Evolutionary conservation across 1,140 invertebrate genomes (phyloP), one percentile per base, ranked within the genome.

Genomic region (Meloidogyne hapla): DNA sequence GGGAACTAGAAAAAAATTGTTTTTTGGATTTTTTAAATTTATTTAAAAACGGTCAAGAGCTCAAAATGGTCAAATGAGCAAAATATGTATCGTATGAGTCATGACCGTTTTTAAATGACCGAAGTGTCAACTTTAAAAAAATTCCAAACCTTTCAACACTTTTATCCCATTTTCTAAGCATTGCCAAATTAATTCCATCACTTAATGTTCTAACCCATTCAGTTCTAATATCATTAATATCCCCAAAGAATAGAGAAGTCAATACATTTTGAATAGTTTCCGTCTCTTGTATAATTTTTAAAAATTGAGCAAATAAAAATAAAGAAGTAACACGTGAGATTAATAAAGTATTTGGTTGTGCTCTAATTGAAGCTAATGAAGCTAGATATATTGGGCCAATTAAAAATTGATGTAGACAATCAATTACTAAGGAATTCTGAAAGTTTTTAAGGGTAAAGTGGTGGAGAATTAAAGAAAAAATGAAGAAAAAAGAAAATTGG

Each of bases 361-460:
- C 70, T 62, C 77, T 45, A 15, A 80, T 23, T 42, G 40, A 26
- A 25, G 78, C 33, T n/a, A 80, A 42, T 12, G 78, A 67, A 38
- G 76, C 94, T 75, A 98, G 93, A 85, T 97, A 96, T 42, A 99
- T 89, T 13, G 96, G 96, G 77, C 97, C 92, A 38, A 98, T 90
- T 1, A 99, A 89, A 87, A 95, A 93, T 86, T 97, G 93, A 28
- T 98, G 89, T 28, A 99, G 89, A 89, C 97, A 94, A 86, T 98
- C 94, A 0, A 94, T 93, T n/a, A 99, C 89, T 33, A 98, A 94
- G 82, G 94, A 92, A 89, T 98, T 99, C 65, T 98, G 91, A 83
- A 98, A 23, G 12, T 33, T 6, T 4, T 6, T 6, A 33, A 33
- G 9, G 9, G 33, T 6, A 33, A 33, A 33, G 4, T 33, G 33